A percentile compares a stretch with the other conserved stretches of the same genome.
Conservation (phyloP, 2,888 invertebrate genomes). For the Hirudinaria manillensis region DNA sequence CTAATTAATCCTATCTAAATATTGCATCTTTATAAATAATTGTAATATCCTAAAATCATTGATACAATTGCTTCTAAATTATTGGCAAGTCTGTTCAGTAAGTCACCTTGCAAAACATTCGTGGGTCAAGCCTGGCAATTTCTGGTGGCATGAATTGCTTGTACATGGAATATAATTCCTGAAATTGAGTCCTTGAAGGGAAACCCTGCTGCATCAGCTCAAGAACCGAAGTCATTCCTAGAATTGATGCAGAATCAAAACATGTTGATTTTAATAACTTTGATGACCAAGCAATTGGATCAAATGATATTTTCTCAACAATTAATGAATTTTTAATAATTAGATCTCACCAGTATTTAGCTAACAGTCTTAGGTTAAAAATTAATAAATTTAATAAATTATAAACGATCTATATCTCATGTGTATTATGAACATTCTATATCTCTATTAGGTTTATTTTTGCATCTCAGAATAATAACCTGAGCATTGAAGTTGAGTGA, state of each 20-base stretch:
- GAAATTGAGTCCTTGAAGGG: slow-evolving; percentile 83
- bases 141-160: slow-evolving; percentile 75
- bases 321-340: too few relatives aligned
- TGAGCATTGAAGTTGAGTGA: slow-evolving; percentile 89
- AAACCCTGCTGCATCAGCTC: slow-evolving; percentile 93
- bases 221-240: slow-evolving; percentile 85
- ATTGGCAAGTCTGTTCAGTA: not conserved
- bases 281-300: not conserved
- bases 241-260: slow-evolving; percentile 24
- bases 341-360: too few relatives aligned
- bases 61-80: not conserved
- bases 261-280: not conserved
- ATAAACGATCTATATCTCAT: too few relatives aligned
- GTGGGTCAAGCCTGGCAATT: slow-evolving; percentile 71
- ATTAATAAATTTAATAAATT: too few relatives aligned
- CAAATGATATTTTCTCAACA: too few relatives aligned
- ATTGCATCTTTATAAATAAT: too few relatives aligned
- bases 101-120: slow-evolving; percentile 82
- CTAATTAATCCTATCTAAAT: not conserved
- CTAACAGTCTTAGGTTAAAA: too few relatives aligned
- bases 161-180: slow-evolving; percentile 84
- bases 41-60: too few relatives aligned
- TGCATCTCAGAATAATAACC: slow-evolving; percentile 42
- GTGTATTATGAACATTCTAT: too few relatives aligned
- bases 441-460: too few relatives aligned